Conservation (phyloP, 2,113 vertebrate species). For the Arvicanthis niloticus region DNA sequence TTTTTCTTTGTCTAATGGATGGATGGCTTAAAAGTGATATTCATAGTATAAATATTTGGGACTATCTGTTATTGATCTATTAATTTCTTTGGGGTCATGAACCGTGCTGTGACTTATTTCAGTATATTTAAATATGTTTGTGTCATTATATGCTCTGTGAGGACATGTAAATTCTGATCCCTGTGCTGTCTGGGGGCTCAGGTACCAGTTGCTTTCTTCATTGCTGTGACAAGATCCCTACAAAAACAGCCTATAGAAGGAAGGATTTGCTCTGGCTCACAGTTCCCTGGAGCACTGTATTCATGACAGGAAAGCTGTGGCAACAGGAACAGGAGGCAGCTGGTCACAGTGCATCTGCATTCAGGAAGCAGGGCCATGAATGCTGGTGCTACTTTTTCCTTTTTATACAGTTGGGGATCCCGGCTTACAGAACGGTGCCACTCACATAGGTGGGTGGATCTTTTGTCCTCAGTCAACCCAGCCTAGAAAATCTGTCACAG, state of each 20-base stretch:
- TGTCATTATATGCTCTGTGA: neutral
- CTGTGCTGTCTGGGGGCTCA: neutral
- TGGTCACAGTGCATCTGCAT: neutral
- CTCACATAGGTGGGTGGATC: neutral
- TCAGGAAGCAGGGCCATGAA: neutral
- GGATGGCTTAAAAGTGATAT: neutral
- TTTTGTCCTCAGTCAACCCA: neutral
- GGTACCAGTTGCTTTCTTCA: neutral
- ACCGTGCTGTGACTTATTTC: neutral
- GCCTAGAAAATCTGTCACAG: neutral
- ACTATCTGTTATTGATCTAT: neutral
- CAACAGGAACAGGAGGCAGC: neutral
- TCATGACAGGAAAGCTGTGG: too few relatives aligned
- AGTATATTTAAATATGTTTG: neutral
- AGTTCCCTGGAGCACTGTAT: neutral
- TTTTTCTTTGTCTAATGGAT: neutral
- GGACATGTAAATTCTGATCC: neutral
- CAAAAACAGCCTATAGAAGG: neutral
- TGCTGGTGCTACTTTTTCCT: neutral
- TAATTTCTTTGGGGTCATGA: neutral
- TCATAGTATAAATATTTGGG: neutral
- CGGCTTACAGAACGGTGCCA: neutral
- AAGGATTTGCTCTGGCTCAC: neutral
- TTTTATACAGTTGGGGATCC: neutral
- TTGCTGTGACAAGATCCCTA: neutral